These are phyloP conservation scores for Lophius piscatorius DNA, from an alignment of 2,113 vertebrate genomes.

Conservation along the genomic window DNA sequence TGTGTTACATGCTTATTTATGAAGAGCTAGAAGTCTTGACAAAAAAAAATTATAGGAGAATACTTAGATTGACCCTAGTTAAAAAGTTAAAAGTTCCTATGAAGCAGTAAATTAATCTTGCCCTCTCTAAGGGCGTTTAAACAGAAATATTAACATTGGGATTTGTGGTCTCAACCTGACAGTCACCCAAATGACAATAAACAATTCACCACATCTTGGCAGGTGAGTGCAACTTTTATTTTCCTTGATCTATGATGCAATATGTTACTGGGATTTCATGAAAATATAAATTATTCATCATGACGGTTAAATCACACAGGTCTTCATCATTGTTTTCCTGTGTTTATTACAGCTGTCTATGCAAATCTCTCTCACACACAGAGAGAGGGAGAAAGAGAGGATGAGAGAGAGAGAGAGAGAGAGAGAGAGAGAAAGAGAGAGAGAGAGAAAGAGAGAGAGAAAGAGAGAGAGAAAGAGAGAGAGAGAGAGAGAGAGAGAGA, in stretches of 20 bases:
- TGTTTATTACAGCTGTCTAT: conserved; percentile 3
- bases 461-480: background rate
- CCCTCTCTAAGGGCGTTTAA: conserved; percentile 1
- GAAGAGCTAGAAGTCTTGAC: background rate
- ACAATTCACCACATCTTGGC: conserved; percentile 34
- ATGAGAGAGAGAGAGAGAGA: too few species aligned
- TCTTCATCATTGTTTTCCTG: conserved; percentile 9
- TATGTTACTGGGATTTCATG: conserved; percentile 36
- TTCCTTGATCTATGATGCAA: conserved; percentile 49
- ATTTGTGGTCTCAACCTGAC: conserved; percentile 28
- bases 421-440: background rate
- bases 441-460: background rate
- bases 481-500: background rate
- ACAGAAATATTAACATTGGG: conserved; percentile 32
- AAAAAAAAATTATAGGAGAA: background rate
- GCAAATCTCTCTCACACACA: background rate
- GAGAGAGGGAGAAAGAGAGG: background rate
- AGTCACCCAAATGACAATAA: conserved; percentile 39
- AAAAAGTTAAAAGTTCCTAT: conserved; percentile 11
- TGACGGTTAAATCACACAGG: background rate
- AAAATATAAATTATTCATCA: conserved; percentile 31
- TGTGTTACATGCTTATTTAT: background rate
- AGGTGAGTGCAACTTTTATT: conserved; percentile 21
- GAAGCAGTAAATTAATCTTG: conserved; percentile 11
- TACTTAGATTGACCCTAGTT: background rate